Conservation (phyloP, 2,797 vertebrate species). For the Staurois parvus region DNA sequence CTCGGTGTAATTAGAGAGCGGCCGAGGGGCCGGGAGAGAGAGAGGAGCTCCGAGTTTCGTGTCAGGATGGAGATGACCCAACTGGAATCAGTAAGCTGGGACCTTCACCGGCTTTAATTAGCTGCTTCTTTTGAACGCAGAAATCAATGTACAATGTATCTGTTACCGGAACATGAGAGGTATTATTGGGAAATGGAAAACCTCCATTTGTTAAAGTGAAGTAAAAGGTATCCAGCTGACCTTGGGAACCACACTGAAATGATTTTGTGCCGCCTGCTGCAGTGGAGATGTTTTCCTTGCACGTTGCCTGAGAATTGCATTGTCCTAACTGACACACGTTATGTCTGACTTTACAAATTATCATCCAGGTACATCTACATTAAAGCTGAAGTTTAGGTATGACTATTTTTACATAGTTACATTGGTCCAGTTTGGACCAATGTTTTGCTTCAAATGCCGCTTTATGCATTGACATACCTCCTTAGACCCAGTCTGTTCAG, state of each 20-base stretch:
- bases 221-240: conserved; percentile 11
- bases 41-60: not conserved
- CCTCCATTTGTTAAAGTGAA: conserved; percentile 31
- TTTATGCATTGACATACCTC: too few relatives aligned
- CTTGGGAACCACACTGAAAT: conserved; percentile 19
- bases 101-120: conserved; percentile 8
- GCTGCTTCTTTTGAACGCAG: conserved; percentile 3
- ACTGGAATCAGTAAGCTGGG: conserved; percentile 12
- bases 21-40: not conserved
- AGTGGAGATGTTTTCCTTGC: not conserved
- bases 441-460: too few relatives aligned
- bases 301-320: too few relatives aligned
- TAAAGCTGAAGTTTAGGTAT: too few relatives aligned
- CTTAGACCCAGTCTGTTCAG: too few relatives aligned
- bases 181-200: conserved; percentile 8
- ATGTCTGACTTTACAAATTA: too few relatives aligned
- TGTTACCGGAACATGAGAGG: conserved; percentile 43
- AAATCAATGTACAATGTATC: conserved; percentile 48
- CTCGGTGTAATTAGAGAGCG: conserved; percentile 29
- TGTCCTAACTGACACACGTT: too few relatives aligned
- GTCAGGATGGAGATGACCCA: conserved; percentile 20
- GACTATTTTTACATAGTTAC: too few relatives aligned
- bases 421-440: too few relatives aligned
- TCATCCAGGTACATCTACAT: too few relatives aligned
- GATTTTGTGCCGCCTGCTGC: not conserved